Base-by-base conservation (phyloP, 2,888 invertebrate genomes). In the Orthosia gothica region DNA sequence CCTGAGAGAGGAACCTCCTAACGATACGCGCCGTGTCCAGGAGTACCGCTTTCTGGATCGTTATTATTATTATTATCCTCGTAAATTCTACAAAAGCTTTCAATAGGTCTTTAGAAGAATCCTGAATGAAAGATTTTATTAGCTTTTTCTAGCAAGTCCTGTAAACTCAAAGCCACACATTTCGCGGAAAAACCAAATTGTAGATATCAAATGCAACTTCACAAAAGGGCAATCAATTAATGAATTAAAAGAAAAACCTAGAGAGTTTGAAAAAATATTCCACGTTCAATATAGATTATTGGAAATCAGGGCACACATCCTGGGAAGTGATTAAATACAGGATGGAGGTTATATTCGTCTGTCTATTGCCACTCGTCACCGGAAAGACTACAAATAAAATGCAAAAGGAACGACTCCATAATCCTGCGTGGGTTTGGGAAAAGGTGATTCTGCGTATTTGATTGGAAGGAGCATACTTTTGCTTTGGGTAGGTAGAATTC, bases 241-340 rank as follows among this genome's bases (percentile, higher is more conserved):
- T 18, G 23, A 20, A 23, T 32, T 57, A 18, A 57, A 16, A 26
- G 47, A 26, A 26, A 49, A 18, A 47, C 49, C 13, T 40, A 47
- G 11, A 54, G 11, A 12, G 62, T n/a, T n/a, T 40, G 59, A 16
- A 61, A 55, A 54, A 50, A 26, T 5, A 54, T 9, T 45, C 40
- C 26, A 50, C 26, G 26, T 47, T 2, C 4, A 0, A 15, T 64
- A 26, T 49, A 9, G 16, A 50, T 16, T 70, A 45, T 61, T 16
- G 12, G 55, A 61, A 71, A 70, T 65, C 13, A 49, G 16, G 50
- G 32, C 13, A 5, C 3, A 61, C 49, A 57, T 47, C 47, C 55
- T n/a, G 58, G 32, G 18, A 16, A 59, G 23, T 79, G 16, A 55
- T 72, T 57, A 57, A 65, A 61, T 77, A 79, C 50, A 62, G 13